Evolutionary conservation across 2,113 vertebrate genomes (phyloP), one percentile per base, ranked within the genome.

Genomic region (Microtus montanus): DNA sequence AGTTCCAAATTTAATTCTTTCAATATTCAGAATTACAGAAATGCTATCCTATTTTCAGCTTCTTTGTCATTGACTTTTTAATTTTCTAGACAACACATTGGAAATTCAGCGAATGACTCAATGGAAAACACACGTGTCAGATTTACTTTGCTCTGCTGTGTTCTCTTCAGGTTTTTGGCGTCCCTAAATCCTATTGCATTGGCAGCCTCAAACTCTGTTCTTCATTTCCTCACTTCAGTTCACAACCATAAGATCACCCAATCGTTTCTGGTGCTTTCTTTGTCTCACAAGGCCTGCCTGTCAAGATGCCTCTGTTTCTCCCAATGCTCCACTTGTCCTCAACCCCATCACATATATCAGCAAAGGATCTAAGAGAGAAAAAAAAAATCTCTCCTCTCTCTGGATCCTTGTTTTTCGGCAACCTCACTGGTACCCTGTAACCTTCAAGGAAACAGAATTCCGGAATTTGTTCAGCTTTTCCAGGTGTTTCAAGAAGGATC

Each of bases 401-500:
- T 64, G 12, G 13, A 80, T 49, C 20, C 35, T 85, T 7, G 0
- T 49, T 58, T 33, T 22, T 66, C 35, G 6, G 30, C 9, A 78
- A 1, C 54, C 49, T 92, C 30, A 22, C 38, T 63, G 33, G 4
- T 30, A 52, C 7, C n/a, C 64, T 52, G 28, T 33, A 85, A 3
- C 12, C 44, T 49, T 71, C 58, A 66, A 71, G 64, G 49, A 92
- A 44, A 84, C 47, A 10, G 3, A 58, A 54, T 75, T 92, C 58
- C 44, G 47, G 33, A 13, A 66, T 85, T 66, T 79, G 90, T 88
- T 88, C 3, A 44, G 28, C 20, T 95, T 90, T 78, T 93, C 41
- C 17, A 44, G 19, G 66, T 93, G 11, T 78, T 93, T 92, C 95
- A 71, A 87, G 70, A 89, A 90, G 33, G n/a, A 20, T 7, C 38